These are phyloP conservation scores for Thera britannica DNA, from an alignment of 2,888 invertebrate genomes.

Conservation along the genomic window DNA sequence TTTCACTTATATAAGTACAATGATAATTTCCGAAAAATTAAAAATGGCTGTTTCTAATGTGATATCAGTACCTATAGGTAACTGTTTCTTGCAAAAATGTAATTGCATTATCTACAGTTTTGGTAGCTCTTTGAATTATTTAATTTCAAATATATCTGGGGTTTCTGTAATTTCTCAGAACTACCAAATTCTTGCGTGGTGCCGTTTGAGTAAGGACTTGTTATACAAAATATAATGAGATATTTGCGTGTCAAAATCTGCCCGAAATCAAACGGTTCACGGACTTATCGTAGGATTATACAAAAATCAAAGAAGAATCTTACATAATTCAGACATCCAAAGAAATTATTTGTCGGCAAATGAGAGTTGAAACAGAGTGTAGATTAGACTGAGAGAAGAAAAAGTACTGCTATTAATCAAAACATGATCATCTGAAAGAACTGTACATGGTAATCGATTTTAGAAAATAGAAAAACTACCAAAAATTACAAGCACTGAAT, in stretches of 20 bases:
- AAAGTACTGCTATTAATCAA: slow-evolving; percentile 39
- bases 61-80: slow-evolving; percentile 54
- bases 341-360: slow-evolving; percentile 74
- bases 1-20: slow-evolving; percentile 24
- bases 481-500: slow-evolving; percentile 67
- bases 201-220: slow-evolving; percentile 55
- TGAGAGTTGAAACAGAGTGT: slow-evolving; percentile 72
- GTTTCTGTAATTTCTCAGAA: slow-evolving; percentile 45
- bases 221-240: slow-evolving; percentile 6
- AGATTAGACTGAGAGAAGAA: slow-evolving; percentile 58
- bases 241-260: slow-evolving; percentile 31
- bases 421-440: slow-evolving; percentile 47
- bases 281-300: slow-evolving; percentile 46
- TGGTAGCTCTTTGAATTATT: slow-evolving; percentile 55
- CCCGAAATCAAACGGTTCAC: slow-evolving; percentile 57
- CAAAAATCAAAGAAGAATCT: slow-evolving; percentile 65
- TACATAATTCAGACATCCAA: slow-evolving; percentile 76
- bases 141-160: background rate
- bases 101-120: slow-evolving; percentile 64
- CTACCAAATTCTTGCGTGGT: slow-evolving; percentile 55
- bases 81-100: slow-evolving; percentile 58
- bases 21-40: slow-evolving; percentile 9
- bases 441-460: slow-evolving; percentile 58
- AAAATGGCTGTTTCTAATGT: slow-evolving; percentile 52
- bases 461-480: slow-evolving; percentile 61